A percentile compares a stretch with the other conserved stretches of the same genome.
These are phyloP conservation scores for Trematomus loennbergii DNA, from an alignment of 2,113 vertebrate genomes.

Conservation along the genomic window DNA sequence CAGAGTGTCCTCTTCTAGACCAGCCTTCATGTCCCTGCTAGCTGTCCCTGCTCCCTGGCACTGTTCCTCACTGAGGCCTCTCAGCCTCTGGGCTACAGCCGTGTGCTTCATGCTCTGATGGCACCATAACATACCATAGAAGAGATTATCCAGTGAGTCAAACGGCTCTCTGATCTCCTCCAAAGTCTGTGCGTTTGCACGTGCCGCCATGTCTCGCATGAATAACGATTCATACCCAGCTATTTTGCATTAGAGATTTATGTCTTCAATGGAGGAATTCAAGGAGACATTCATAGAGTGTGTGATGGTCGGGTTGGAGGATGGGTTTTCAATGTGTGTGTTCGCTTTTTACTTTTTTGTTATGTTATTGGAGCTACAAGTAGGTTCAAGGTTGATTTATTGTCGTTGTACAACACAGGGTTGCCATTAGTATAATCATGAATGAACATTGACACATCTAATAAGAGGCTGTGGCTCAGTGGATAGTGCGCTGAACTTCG, in stretches of 20 bases:
- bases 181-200: slow-evolving; percentile 13
- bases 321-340: not conserved
- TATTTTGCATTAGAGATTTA: slow-evolving; percentile 11
- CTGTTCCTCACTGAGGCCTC: slow-evolving; percentile 23
- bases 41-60: slow-evolving; percentile 32
- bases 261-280: not conserved
- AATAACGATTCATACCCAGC: not conserved
- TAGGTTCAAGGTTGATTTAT: too few species aligned
- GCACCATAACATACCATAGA: slow-evolving; percentile 43
- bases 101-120: slow-evolving; percentile 63
- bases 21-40: slow-evolving; percentile 15
- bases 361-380: too few species aligned
- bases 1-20: slow-evolving; percentile 31
- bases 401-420: too few species aligned
- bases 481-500: too few species aligned
- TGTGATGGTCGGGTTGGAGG: not conserved
- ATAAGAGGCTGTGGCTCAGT: too few species aligned
- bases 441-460: too few species aligned
- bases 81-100: slow-evolving; percentile 40
- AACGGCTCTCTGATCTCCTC: slow-evolving; percentile 59
- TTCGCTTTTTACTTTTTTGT: not conserved
- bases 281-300: not conserved
- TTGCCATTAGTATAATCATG: too few species aligned
- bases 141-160: slow-evolving; percentile 57
- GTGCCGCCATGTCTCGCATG: not conserved